phyloP scores from a whole-genome alignment of 2,888 invertebrate genomes.

The Eristalinus aeneus region DNA sequence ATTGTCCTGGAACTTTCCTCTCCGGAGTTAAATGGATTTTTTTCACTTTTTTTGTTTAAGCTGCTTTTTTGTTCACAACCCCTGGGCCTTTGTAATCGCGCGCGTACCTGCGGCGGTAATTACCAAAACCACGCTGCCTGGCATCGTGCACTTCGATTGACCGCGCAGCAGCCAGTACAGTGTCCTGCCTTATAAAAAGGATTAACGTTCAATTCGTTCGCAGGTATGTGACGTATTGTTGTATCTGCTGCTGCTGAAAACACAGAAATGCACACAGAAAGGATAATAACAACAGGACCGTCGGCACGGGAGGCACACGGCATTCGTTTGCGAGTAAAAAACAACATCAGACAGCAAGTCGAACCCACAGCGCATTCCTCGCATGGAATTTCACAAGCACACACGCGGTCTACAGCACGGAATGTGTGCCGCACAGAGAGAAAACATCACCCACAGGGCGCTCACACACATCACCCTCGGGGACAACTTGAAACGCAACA shows the following conservation, averaged over 20 bases:
- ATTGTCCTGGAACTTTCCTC: slow-evolving; percentile 5
- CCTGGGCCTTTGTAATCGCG: neutral
- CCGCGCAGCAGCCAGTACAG: neutral
- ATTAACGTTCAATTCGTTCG: slow-evolving; percentile 52
- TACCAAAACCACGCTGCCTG: slow-evolving; percentile 24
- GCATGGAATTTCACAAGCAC: neutral
- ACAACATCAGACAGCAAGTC: neutral
- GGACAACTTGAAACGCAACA: slow-evolving; percentile 48
- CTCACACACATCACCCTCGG: neutral
- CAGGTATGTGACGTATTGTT: neutral
- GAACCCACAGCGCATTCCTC: neutral
- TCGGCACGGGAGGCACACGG: neutral
- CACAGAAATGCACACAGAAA: neutral
- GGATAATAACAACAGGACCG: slow-evolving; percentile 44
- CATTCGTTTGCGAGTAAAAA: neutral
- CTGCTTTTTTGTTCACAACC: neutral
- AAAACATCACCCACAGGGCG: slow-evolving; percentile 1
- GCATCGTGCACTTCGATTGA: neutral
- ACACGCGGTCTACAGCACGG: neutral
- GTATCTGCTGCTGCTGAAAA: neutral
- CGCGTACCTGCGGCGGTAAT: slow-evolving; percentile 26
- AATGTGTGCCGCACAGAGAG: slow-evolving; percentile 3
- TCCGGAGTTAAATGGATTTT: slow-evolving; percentile 2
- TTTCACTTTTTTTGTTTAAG: neutral
- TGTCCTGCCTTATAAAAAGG: slow-evolving; percentile 5